Base-by-base conservation (phyloP, 2,113 vertebrate species). In the Misgurnus mizolepis region DNA sequence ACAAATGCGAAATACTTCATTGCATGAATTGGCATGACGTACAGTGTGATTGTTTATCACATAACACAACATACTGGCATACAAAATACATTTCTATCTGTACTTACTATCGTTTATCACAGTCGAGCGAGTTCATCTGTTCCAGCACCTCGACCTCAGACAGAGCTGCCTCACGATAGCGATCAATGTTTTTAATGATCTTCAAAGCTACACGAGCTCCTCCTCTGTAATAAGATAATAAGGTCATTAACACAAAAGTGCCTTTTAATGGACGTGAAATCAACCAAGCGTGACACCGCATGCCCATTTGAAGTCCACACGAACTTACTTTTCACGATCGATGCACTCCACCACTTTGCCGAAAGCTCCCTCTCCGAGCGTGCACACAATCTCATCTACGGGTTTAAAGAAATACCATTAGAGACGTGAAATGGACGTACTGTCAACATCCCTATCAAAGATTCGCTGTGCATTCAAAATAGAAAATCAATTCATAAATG, bases 121-220 rank as follows among this genome's bases (percentile, higher is more conserved):
- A 90, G 89, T 98, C 96, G 56, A 96, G 93, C 65, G 92, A 92
- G 87, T 96, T 97, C 71, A 99, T 91, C 82, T 97, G 94, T 66
- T 96, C 94, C 84, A 99, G 91, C 68, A 98, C 96, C 87, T 97
- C 94, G 87, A 99, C 95, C 93, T 99, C 97, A 87, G 96, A 97
- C 88, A 94, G 91, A 62, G 97, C 97, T 78, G 96, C 97, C 83
- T 99, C 97, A 58, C 96, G 94, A 89, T 98, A 99, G 88, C 95
- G 95, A 88, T 95, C 95, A 89, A 98, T 94, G 90, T 97, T 99
- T 96, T 99, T 99, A 90, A 99, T 96, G 69, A 99, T 98, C 96
- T 99, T 99, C 93, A 99, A 92, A 86, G 97, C 97, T 70, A 99
- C 91, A 74, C 94, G 95, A 86, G 93, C 91, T 87, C 93, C 92